These are phyloP conservation scores for Prochilodus magdalenae DNA, from an alignment of 2,113 vertebrate genomes.

Conservation along the genomic window DNA sequence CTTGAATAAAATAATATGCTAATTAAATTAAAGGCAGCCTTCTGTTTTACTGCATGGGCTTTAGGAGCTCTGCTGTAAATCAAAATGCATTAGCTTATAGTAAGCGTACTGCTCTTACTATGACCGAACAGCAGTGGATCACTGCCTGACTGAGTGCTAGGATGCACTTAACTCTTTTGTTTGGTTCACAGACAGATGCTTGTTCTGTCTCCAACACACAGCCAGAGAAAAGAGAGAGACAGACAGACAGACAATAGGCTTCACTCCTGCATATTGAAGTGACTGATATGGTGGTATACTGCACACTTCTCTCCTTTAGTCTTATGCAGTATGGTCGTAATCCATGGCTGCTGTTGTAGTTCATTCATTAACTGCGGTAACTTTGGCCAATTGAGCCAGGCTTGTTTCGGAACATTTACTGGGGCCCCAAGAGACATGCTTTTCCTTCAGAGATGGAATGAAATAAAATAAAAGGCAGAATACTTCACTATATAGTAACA, in stretches of 20 bases:
- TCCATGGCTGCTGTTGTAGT: neutral
- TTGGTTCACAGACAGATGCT: slow-evolving; percentile 25
- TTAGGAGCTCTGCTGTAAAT: no score
- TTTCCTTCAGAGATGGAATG: no score
- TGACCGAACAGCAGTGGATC: slow-evolving; percentile 28
- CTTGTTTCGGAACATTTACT: no score
- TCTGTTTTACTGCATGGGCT: neutral
- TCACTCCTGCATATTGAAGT: no score
- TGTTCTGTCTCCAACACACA: slow-evolving; percentile 10
- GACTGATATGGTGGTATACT: neutral
- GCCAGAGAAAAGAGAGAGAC: neutral
- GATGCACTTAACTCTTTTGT: slow-evolving; percentile 35
- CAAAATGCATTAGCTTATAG: neutral
- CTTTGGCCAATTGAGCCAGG: no score
- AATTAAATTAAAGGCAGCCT: neutral
- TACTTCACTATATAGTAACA: no score
- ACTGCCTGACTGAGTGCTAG: slow-evolving; percentile 41
- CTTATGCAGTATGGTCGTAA: neutral
- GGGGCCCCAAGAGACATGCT: no score
- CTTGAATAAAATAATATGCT: neutral
- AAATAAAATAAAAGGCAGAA: no score
- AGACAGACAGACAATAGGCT: neutral
- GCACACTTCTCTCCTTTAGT: neutral
- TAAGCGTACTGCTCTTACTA: neutral
- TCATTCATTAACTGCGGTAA: no score